Evolutionary conservation across 2,797 vertebrate genomes (phyloP), one percentile per base, ranked within the genome.

Genomic region (Cirrhinus molitorella): DNA sequence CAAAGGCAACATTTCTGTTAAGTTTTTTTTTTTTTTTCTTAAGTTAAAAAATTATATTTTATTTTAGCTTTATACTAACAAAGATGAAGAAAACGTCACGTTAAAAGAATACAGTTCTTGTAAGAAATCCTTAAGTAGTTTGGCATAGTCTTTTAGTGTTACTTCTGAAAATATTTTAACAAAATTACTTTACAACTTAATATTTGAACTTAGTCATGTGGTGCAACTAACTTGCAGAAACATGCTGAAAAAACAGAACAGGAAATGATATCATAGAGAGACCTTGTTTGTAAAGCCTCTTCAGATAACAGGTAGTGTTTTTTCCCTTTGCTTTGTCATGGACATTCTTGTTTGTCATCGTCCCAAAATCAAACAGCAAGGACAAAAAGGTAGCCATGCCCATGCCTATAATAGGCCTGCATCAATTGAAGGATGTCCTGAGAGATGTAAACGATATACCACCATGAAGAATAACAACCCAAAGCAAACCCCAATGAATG

Each of bases 281-380:
- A 37, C 9, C 53, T 9, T 55, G 8, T n/a, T 55, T n/a, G 53
- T 55, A 9, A n/a, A 55, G 53, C n/a, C 53, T n/a, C 53, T 53
- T 53, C 19, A 53, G 51, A 53, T 57, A 10, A n/a, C n/a, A n/a
- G n/a, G n/a, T n/a, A n/a, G n/a, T n/a, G n/a, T n/a, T n/a, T n/a
- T n/a, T n/a, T n/a, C n/a, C n/a, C n/a, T n/a, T n/a, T n/a, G n/a
- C 31, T 37, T 40, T 40, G 40, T 73, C 11, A 55, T 37, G 25
- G 25, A 9, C 28, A 13, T 28, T 51, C 45, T 51, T 51, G 0
- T 31, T 74, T n/a, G 12, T 74, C 31, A n/a, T 74, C 7, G n/a
- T 75, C 21, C 91, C 90, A 87, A 89, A 93, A 88, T 91, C 90
- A 93, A 92, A 84, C 90, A 90, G 91, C 93, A 92, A 87, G 85